phyloP scores from a whole-genome alignment of 1,140 invertebrate species.

The Zaprionus ornatus region DNA sequence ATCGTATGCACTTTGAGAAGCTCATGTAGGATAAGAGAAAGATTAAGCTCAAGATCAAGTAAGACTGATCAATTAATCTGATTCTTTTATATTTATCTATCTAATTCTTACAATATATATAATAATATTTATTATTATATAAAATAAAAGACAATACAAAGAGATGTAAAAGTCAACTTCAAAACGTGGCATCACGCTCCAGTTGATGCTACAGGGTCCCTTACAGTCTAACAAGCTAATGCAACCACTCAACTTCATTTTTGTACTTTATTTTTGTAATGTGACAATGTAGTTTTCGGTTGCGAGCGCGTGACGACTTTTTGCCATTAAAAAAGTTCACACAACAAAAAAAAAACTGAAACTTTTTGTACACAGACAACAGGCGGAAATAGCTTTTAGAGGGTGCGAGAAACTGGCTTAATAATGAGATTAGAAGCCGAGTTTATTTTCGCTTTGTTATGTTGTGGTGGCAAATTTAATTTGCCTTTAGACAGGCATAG shows the following conservation, averaged over 20 bases:
- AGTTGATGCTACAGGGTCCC: neutral
- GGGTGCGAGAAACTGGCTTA: constrained; percentile 33
- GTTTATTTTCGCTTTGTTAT: constrained; percentile 9
- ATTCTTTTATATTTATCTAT: neutral
- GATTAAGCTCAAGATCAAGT: neutral
- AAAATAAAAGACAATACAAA: neutral
- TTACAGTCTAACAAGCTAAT: neutral
- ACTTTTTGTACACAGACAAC: constrained; percentile 24
- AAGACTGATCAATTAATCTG: neutral
- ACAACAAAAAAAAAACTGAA: constrained; percentile 13
- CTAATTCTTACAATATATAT: neutral
- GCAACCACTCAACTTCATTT: neutral
- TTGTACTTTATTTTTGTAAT: constrained; percentile 28
- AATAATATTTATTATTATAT: neutral
- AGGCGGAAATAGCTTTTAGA: neutral
- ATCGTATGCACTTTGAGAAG: neutral
- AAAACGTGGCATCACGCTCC: neutral
- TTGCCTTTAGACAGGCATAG: neutral
- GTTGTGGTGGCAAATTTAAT: constrained; percentile 26
- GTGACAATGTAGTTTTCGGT: constrained; percentile 68
- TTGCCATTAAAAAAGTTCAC: constrained; percentile 59
- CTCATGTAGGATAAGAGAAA: neutral
- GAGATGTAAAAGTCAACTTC: neutral
- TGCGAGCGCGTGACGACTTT: constrained; percentile 54
- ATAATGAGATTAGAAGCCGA: constrained; percentile 57